A percentile compares a stretch with the other conserved stretches of the same genome.
Evolutionary conservation across 2,888 invertebrate species (phyloP).

Genomic region (Drosophila sordidapex): DNA sequence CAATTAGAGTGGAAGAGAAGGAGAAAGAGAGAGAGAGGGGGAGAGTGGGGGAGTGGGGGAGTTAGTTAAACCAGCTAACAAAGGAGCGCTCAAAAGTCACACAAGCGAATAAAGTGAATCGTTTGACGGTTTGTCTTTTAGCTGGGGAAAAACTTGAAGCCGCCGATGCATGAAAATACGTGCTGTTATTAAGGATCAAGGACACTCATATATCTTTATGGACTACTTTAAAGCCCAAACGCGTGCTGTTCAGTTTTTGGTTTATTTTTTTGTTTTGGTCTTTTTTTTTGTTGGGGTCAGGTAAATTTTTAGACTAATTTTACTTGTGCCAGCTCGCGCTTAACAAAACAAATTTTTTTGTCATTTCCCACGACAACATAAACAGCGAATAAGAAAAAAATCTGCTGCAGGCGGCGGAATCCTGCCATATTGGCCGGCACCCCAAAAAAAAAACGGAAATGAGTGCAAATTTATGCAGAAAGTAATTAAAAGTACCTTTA

Average conservation of each 20-base stretch:
- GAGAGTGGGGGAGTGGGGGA: not conserved
- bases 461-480: slow-evolving; percentile 75
- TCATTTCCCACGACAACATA: slow-evolving; percentile 14
- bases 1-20: not conserved
- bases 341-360: slow-evolving; percentile 10
- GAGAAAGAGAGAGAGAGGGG: not conserved
- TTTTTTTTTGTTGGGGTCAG: not conserved
- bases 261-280: not conserved
- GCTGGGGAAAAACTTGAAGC: slow-evolving; percentile 1
- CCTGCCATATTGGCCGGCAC: slow-evolving; percentile 6
- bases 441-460: slow-evolving; percentile 37
- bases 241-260: not conserved
- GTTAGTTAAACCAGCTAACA: slow-evolving; percentile 6
- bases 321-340: slow-evolving; percentile 4
- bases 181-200: slow-evolving; percentile 27
- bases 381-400: slow-evolving; percentile 2
- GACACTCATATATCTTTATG: slow-evolving; percentile 11
- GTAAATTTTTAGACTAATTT: slow-evolving; percentile 37
- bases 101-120: slow-evolving; percentile 40
- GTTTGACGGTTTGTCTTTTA: slow-evolving; percentile 35
- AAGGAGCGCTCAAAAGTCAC: slow-evolving; percentile 28
- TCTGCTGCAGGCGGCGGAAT: slow-evolving; percentile 23
- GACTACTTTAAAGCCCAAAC: slow-evolving; percentile 14
- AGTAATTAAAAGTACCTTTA: slow-evolving; percentile 74
- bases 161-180: slow-evolving; percentile 27